Percentiles rank a stretch among this genome's conserved stretches.
Evolutionary conservation across 2,888 invertebrate genomes (phyloP).

Genomic region (Leucophenga maculata): DNA sequence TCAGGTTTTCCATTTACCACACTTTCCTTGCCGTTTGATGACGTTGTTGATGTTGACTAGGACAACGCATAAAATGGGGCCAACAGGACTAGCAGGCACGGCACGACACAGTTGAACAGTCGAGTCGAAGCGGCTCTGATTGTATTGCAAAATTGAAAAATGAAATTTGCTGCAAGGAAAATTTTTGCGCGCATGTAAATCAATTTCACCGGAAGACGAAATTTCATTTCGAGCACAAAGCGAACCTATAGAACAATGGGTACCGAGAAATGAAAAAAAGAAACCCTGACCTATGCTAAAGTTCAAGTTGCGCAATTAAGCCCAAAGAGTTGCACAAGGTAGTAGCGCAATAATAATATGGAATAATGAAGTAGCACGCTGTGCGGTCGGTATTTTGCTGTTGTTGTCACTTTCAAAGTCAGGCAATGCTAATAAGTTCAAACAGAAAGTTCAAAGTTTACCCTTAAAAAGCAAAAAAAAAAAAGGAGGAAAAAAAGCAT

Average conservation of each 20-base stretch:
- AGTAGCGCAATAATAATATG: neutral
- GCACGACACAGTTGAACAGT: neutral
- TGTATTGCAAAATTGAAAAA: slow-evolving; percentile 15
- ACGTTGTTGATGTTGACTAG: neutral
- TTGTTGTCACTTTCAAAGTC: neutral
- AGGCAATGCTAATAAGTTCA: too few relatives aligned
- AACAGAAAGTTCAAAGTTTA: too few relatives aligned
- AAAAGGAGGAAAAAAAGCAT: too few relatives aligned
- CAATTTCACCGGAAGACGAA: too few relatives aligned
- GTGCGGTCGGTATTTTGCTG: too few relatives aligned
- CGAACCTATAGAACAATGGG: neutral
- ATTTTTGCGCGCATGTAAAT: too few relatives aligned
- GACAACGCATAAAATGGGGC: slow-evolving; percentile 1
- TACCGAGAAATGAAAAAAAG: too few relatives aligned
- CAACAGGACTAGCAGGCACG: neutral
- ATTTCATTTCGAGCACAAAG: neutral
- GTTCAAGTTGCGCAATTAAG: neutral
- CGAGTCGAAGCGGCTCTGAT: neutral
- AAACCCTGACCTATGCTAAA: neutral
- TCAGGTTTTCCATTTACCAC: slow-evolving; percentile 37
- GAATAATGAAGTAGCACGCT: neutral
- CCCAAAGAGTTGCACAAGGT: neutral
- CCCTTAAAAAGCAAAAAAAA: too few relatives aligned
- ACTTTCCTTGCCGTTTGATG: slow-evolving; percentile 8
- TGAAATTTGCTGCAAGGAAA: neutral